Conservation (phyloP, 2,888 invertebrate species). For the Dastarcus helophoroides region DNA sequence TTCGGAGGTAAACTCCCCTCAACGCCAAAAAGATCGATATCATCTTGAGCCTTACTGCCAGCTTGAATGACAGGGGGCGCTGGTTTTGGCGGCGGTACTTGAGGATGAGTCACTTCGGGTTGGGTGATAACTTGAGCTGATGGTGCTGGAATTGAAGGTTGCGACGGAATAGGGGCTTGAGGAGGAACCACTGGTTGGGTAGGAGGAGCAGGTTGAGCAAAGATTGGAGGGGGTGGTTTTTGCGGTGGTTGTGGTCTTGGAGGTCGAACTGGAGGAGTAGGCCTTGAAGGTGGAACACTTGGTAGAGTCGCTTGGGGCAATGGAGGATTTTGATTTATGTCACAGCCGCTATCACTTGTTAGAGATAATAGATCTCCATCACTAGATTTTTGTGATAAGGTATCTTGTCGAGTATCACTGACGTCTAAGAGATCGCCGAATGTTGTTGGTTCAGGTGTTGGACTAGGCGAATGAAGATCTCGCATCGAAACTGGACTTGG, state of each 20-base stretch:
- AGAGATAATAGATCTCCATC: constrained; percentile 22
- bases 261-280: constrained; percentile 20
- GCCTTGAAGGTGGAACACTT: constrained; percentile 38
- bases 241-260: constrained; percentile 27
- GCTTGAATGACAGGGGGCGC: constrained; percentile 9
- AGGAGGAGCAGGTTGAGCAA: constrained; percentile 17
- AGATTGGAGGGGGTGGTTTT: constrained; percentile 22
- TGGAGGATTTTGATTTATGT: constrained; percentile 36
- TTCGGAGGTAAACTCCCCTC: constrained; percentile 20
- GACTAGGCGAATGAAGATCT: constrained; percentile 74
- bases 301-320: constrained; percentile 37
- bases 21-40: constrained; percentile 33
- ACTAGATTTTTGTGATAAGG: constrained; percentile 5
- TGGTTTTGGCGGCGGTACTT: constrained; percentile 6
- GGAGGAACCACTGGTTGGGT: constrained; percentile 20
- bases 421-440: constrained; percentile 55
- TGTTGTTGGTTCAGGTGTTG: constrained; percentile 60
- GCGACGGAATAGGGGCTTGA: constrained; percentile 29
- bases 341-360: constrained; percentile 27
- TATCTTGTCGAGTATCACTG: constrained; percentile 31
- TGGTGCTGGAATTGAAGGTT: constrained; percentile 13
- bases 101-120: constrained; percentile 12
- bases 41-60: constrained; percentile 24
- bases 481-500: constrained; percentile 79
- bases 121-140: constrained; percentile 12